These are phyloP conservation scores for Bembecia ichneumoniformis DNA, from an alignment of 2,888 invertebrate genomes.

Conservation along the genomic window DNA sequence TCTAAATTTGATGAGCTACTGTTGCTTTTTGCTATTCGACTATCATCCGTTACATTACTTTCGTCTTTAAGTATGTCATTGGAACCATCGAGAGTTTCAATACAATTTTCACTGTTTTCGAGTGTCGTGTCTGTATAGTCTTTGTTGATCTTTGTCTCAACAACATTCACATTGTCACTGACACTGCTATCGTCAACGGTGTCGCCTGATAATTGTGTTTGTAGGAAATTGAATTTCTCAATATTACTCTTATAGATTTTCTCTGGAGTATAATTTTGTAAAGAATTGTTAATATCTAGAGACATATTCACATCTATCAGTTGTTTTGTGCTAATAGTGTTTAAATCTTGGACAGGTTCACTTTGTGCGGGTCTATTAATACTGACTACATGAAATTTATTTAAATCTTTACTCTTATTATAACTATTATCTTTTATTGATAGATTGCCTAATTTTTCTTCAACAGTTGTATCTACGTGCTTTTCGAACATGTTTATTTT, in stretches of 20 bases:
- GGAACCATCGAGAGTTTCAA: conserved; percentile 11
- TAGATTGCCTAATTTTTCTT: conserved; percentile 45
- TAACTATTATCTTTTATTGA: conserved; percentile 44
- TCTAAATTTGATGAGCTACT: conserved; percentile 16
- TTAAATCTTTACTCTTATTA: conserved; percentile 36
- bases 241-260: conserved; percentile 52
- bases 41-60: conserved; percentile 56
- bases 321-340: conserved; percentile 22
- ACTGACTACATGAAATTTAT: conserved; percentile 21
- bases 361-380: conserved; percentile 4
- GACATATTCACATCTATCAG: conserved; percentile 14
- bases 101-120: conserved; percentile 9
- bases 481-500: conserved; percentile 68
- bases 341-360: conserved; percentile 9
- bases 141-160: conserved; percentile 18
- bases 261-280: conserved; percentile 28
- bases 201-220: conserved; percentile 48
- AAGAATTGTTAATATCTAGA: conserved; percentile 14
- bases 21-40: conserved; percentile 42
- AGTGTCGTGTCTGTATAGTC: conserved; percentile 21
- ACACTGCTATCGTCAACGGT: conserved; percentile 21
- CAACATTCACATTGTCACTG: conserved; percentile 11
- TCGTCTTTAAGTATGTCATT: conserved; percentile 24
- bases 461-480: conserved; percentile 39
- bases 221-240: conserved; percentile 56